Evolutionary conservation across 2,113 vertebrate genomes (phyloP).

Genomic region (Anhinga rufa): DNA sequence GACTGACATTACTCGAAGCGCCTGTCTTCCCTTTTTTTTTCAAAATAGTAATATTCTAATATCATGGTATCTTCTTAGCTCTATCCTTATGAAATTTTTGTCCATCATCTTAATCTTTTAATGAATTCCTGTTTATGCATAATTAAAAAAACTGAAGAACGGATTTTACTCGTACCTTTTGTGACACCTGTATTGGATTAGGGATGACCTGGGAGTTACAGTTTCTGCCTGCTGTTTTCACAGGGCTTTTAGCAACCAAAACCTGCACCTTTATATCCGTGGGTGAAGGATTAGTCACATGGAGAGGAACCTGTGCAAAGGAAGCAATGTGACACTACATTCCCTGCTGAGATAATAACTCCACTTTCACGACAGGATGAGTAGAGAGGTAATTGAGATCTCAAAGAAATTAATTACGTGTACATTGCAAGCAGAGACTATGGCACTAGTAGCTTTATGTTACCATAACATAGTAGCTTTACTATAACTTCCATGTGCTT

Average conservation of each 20-base stretch:
- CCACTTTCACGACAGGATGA: background rate
- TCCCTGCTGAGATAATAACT: conserved; percentile 32
- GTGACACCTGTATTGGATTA: background rate
- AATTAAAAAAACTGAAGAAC: background rate
- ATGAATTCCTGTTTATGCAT: background rate
- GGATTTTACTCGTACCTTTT: background rate
- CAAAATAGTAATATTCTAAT: background rate
- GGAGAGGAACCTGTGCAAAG: background rate
- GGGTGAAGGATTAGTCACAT: conserved; percentile 28
- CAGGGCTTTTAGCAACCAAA: background rate
- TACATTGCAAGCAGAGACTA: background rate
- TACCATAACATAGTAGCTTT: background rate
- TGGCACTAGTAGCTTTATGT: background rate
- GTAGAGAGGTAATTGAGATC: conserved; percentile 37
- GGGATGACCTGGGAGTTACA: background rate
- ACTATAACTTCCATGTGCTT: background rate
- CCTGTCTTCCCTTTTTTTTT: background rate
- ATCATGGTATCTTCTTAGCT: background rate
- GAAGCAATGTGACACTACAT: background rate
- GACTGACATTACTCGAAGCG: background rate
- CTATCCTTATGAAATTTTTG: background rate
- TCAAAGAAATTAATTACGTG: conserved; percentile 19
- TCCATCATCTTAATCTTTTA: background rate
- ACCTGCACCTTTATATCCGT: background rate
- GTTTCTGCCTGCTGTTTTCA: background rate